Evolutionary conservation across 2,113 vertebrate genomes (phyloP), one percentile per base, ranked within the genome.

Genomic region (Platichthys stellatus): DNA sequence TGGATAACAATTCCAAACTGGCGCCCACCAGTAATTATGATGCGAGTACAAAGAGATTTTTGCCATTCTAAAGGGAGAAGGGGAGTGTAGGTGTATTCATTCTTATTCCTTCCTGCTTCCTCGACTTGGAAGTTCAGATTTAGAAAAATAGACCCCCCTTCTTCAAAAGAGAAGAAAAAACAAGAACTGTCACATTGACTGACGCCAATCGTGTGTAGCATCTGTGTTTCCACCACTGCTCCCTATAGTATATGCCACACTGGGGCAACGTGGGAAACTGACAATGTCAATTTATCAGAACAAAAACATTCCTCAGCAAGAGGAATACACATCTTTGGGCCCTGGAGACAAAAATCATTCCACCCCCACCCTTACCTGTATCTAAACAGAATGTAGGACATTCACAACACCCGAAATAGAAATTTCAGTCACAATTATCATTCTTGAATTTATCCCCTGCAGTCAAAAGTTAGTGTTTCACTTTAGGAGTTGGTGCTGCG

Each of bases 241-340:
- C 89, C 89, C 93, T 63, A 79, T 83, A 90, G 93, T 91, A 92
- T 90, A 85, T 88, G 84, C 80, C 80, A 86, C 88, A 66, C 82
- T 83, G 86, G 84, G 83, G 88, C 87, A 90, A 89, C 73, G 90
- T 93, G 92, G 90, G 91, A 94, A 92, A 83, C 92, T 93, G 93
- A 93, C 92, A 88, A 54, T 91, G 90, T 94, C 90, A 93, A 93
- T 94, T 94, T 93, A 93, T 91, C 89, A 94, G 86, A 94, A 94
- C 93, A 94, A 94, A 94, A 90, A 87, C 86, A 80, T 92, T 90
- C 82, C 87, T 93, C 83, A 84, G 86, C 88, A 83, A 87, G 86
- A 84, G 87, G 82, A 89, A 84, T 85, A 85, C 86, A 83, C 82
- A 72, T 91, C 84, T 90, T 72, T 78, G 84, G 90, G 88, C 92